Evolutionary conservation across 2,888 invertebrate genomes (phyloP), one percentile per base, ranked within the genome.

Genomic region (Cantharis flavilabris): DNA sequence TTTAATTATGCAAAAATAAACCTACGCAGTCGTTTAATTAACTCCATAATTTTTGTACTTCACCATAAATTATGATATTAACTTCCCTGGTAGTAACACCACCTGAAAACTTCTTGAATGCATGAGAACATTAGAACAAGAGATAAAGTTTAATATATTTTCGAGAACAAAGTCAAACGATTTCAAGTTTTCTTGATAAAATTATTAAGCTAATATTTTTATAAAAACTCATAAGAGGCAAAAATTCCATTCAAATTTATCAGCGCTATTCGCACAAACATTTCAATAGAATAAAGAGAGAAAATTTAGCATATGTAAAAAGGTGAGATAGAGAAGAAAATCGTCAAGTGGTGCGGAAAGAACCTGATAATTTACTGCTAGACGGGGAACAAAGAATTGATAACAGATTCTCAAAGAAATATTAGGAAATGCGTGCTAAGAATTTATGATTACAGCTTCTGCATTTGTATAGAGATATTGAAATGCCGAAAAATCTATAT

Each of bases 331-430:
- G 77, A 77, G 77, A 77, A 49, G 70, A 69, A 69, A 62, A 69
- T 49, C 73, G 72, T 67, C 75, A 73, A 79, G 76, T 76, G 77
- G 78, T 76, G 77, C 72, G 76, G 80, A 77, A 80, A 80, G 79
- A 79, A 80, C 79, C 76, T 72, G 75, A 79, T 80, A 80, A 80
- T 80, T 80, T 80, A 80, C 79, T 80, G 72, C 79, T 71, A 76
- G 77, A 78, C 75, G 76, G 72, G 76, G 71, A 73, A 79, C 75
- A 80, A 76, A 79, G 80, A 80, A 80, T 80, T 80, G 80, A 80
- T 80, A 80, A 80, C 80, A 80, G 80, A 81, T 80, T 79, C 79
- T 67, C 74, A 76, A 74, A 80, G 80, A 78, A 79, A 81, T 80
- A 79, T 81, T 72, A 77, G 77, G 71, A 79, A 80, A 80, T 75